Conservation (phyloP, 2,888 invertebrate species). For the Dinocampus coccinellae region DNA sequence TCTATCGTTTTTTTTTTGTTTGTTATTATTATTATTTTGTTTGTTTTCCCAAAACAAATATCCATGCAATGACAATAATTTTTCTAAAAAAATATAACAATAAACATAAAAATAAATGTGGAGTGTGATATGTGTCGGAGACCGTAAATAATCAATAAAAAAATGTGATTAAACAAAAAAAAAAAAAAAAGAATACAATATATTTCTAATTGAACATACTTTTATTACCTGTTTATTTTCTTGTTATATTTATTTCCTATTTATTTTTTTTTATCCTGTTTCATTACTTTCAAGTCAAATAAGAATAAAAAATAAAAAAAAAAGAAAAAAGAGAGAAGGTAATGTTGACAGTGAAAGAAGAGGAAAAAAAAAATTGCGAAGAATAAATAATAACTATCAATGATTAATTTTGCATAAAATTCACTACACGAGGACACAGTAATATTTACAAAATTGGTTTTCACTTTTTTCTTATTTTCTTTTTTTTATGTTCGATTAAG, state of each 20-base stretch:
- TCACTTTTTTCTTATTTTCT: slow-evolving; percentile 33
- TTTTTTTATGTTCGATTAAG: slow-evolving; percentile 62
- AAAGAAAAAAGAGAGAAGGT: slow-evolving; percentile 3
- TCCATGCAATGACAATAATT: not conserved
- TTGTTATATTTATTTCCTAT: too few relatives aligned
- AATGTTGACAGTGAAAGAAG: slow-evolving; percentile 19
- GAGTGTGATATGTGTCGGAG: slow-evolving; percentile 44
- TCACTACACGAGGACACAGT: slow-evolving; percentile 59
- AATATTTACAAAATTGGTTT: slow-evolving; percentile 46
- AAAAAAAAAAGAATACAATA: not conserved
- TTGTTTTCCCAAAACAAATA: not conserved
- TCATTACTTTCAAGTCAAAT: not conserved
- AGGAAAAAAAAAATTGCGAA: slow-evolving; percentile 45
- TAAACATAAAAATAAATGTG: slow-evolving; percentile 17
- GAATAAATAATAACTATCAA: slow-evolving; percentile 54
- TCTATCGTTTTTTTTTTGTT: too few relatives aligned
- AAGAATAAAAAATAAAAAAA: not conserved
- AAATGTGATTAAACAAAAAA: too few relatives aligned
- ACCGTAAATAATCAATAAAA: slow-evolving; percentile 27
- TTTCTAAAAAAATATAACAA: not conserved
- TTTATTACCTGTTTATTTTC: not conserved
- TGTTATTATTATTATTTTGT: too few relatives aligned
- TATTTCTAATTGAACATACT: not conserved
- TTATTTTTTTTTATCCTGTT: not conserved
- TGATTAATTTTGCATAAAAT: slow-evolving; percentile 54